Evolutionary conservation across 2,888 invertebrate genomes (phyloP).

Genomic region (Mesopsocus fuscifrons): DNA sequence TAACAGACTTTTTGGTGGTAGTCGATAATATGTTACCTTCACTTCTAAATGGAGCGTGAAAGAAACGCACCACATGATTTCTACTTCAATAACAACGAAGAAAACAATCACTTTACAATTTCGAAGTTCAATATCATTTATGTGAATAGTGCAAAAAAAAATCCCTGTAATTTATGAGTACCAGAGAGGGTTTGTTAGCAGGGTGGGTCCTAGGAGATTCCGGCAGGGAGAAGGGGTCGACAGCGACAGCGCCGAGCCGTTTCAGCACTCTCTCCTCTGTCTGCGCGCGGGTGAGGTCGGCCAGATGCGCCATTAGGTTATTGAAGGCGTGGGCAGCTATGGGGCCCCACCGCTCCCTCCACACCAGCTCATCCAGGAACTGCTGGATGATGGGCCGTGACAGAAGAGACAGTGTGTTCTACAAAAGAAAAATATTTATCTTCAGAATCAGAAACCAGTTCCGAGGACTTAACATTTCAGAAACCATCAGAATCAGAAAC

Average conservation of each 20-base stretch:
- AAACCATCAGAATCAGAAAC: neutral
- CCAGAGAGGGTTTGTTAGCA: constrained; percentile 45
- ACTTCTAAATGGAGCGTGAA: too few relatives aligned
- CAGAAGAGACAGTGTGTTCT: constrained; percentile 63
- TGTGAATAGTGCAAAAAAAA: too few relatives aligned
- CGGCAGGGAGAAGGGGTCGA: constrained; percentile 35
- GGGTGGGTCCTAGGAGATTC: constrained; percentile 36
- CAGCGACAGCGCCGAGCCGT: constrained; percentile 28
- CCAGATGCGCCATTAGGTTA: constrained; percentile 56
- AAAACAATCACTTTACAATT: too few relatives aligned
- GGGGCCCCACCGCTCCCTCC: constrained; percentile 71
- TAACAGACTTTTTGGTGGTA: too few relatives aligned
- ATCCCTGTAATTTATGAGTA: too few relatives aligned
- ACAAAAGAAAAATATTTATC: constrained; percentile 1
- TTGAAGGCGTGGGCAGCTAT: constrained; percentile 62
- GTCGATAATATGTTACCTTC: too few relatives aligned
- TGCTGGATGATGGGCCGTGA: constrained; percentile 77
- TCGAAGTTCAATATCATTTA: too few relatives aligned
- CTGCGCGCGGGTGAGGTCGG: constrained; percentile 56
- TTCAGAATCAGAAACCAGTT: too few relatives aligned
- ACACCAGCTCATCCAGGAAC: constrained; percentile 73
- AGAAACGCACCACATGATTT: too few relatives aligned
- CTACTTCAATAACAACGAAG: too few relatives aligned
- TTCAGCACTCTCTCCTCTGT: constrained; percentile 25
- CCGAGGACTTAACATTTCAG: too few relatives aligned